phyloP scores from a whole-genome alignment of 2,113 vertebrate species.

The Paradisaea rubra region DNA sequence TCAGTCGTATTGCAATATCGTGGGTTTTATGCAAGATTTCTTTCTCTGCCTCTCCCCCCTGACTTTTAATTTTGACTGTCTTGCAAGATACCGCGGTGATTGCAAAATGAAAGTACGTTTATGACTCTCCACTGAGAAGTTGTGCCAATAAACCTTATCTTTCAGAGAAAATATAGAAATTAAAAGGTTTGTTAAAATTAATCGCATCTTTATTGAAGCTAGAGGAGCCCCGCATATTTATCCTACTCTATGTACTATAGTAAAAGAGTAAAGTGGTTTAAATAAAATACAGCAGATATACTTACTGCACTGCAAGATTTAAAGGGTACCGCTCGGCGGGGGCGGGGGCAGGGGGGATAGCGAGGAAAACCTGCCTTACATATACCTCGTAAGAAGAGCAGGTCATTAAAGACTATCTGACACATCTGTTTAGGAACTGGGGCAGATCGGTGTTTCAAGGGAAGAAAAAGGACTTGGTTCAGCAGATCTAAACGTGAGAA shows the following conservation, averaged over 20 bases:
- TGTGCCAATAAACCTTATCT: background rate
- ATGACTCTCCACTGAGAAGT: background rate
- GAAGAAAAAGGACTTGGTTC: conserved; percentile 1
- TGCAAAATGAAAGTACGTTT: conserved; percentile 7
- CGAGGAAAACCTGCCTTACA: background rate
- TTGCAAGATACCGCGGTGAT: background rate
- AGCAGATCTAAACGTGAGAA: conserved; percentile 24
- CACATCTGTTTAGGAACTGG: background rate
- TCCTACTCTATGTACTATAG: background rate
- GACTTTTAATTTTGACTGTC: background rate
- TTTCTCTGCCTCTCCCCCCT: background rate
- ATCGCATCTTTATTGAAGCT: background rate
- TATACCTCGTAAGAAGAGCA: background rate
- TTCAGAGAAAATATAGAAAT: background rate
- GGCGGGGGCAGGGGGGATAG: background rate
- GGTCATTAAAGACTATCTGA: conserved; percentile 10
- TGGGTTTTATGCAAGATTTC: background rate
- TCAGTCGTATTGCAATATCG: background rate
- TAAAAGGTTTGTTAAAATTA: background rate
- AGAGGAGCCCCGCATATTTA: background rate
- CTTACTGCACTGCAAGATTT: background rate
- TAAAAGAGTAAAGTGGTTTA: background rate
- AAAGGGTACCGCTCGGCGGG: background rate
- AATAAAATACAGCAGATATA: background rate
- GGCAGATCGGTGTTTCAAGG: conserved; percentile 1